Evolutionary conservation across 2,113 vertebrate species (phyloP), one percentile per base, ranked within the genome.

Genomic region (Zosterops borbonicus): DNA sequence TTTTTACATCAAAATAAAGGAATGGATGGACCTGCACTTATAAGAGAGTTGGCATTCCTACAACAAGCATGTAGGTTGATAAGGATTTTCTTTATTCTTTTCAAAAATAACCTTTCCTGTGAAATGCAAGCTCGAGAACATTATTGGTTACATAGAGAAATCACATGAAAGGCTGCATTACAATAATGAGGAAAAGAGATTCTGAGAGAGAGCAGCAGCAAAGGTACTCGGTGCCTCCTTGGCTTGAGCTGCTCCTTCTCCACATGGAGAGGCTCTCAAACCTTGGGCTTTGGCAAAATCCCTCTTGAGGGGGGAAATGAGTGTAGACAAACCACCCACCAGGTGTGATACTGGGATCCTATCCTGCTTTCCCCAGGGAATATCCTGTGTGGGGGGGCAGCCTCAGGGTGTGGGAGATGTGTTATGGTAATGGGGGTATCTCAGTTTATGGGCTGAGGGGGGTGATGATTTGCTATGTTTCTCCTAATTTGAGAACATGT

Each of bases 81-180:
- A 96, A 96, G 93, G 83, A 85, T 95, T 97, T 94, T 96, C 94
- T 97, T 95, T 96, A 93, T 96, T 96, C 94, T 97, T 93, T 96
- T 96, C 92, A 92, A 75, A 95, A 96, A 94, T 96, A 95, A 97
- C 95, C 93, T 95, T 94, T 95, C 82, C 93, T 93, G 79, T 95
- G 95, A 97, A 96, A 97, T 75, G 90, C 94, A 94, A 81, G 94
- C 90, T 95, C 44, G 44, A 89, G 92, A 95, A 95, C 95, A 90
- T 94, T 94, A 96, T 96, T 79, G 0, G 92, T 96, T 95, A 93
- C 95, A 95, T 63, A 96, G 90, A 97, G 90, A 81, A 96, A 70
- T 77, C 82, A 90, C 94, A 93, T 96, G 95, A 97, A 97, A 96
- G 92, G 73, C 75, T 86, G 71, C 33, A 78, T 93, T 96, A 92